phyloP scores from a whole-genome alignment of 2,888 invertebrate genomes.

The Euplexia lucipara region DNA sequence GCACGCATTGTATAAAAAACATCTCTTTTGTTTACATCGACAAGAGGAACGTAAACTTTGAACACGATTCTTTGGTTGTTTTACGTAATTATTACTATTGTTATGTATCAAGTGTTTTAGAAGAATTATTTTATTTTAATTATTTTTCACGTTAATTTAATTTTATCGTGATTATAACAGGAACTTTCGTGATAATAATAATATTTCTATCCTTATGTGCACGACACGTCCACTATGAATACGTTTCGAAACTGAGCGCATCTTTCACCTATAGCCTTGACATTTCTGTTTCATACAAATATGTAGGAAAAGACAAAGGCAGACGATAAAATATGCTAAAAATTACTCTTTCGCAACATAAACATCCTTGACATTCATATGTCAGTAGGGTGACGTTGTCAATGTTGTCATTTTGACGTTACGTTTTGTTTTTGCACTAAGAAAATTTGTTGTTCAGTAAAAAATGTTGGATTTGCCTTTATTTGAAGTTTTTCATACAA shows the following conservation, averaged over 20 bases:
- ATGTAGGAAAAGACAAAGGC: conserved; percentile 35
- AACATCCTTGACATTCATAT: conserved; percentile 35
- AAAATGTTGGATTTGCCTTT: too few relatives aligned
- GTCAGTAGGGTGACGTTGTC: conserved; percentile 34
- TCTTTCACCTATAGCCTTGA: conserved; percentile 48
- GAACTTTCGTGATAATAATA: conserved; percentile 46
- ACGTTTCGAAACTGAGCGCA: conserved; percentile 46
- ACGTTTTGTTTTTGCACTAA: conserved; percentile 45
- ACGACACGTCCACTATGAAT: conserved; percentile 58
- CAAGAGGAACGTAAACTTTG: conserved; percentile 29
- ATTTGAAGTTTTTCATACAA: too few relatives aligned
- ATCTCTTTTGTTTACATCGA: conserved; percentile 74
- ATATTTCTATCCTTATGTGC: conserved; percentile 40
- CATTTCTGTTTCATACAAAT: conserved; percentile 43
- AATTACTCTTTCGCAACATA: conserved; percentile 16
- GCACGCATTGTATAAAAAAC: conserved; percentile 72
- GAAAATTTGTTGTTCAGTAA: background rate
- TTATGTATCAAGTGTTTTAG: conserved; percentile 4
- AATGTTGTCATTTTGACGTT: conserved; percentile 44
- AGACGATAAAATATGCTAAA: conserved; percentile 52
- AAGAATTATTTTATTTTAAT: conserved; percentile 1
- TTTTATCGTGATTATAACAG: conserved; percentile 18
- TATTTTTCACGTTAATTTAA: conserved; percentile 6
- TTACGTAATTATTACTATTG: conserved; percentile 34
- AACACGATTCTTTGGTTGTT: conserved; percentile 25